Conservation (phyloP, 2,797 vertebrate species). For the Poecilia wingei region DNA sequence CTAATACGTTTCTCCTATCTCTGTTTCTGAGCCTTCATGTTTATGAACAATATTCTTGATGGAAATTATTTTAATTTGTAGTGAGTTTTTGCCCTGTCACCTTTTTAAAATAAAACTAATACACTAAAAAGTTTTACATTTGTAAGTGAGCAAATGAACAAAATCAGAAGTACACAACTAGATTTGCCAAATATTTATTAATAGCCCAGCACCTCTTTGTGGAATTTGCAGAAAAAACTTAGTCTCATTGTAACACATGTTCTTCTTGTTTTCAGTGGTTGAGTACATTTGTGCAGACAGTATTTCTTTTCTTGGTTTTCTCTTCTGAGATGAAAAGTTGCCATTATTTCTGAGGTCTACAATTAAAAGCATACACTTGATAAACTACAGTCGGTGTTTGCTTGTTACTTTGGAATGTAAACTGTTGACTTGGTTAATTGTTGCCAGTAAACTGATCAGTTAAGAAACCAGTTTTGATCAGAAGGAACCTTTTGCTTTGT, state of each 20-base stretch:
- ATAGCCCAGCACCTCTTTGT: no score
- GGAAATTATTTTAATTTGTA: neutral
- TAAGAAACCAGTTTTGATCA: no score
- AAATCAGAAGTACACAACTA: neutral
- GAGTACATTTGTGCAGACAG: no score
- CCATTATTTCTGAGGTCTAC: neutral
- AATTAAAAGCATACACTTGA: no score
- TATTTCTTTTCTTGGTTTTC: no score
- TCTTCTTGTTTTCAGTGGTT: no score
- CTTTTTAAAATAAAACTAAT: neutral
- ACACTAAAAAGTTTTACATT: neutral
- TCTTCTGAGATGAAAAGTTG: no score
- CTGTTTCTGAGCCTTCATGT: neutral
- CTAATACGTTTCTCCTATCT: slow-evolving; percentile 18
- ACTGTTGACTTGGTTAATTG: no score
- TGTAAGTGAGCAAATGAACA: neutral
- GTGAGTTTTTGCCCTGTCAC: neutral
- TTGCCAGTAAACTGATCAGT: no score
- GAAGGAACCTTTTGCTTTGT: no score
- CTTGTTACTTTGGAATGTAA: neutral
- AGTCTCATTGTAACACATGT: no score
- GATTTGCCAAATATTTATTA: neutral
- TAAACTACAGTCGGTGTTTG: neutral
- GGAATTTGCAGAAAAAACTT: no score
- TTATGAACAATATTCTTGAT: neutral